Evolutionary conservation across 2,113 vertebrate genomes (phyloP).

Genomic region (Sander vitreus): DNA sequence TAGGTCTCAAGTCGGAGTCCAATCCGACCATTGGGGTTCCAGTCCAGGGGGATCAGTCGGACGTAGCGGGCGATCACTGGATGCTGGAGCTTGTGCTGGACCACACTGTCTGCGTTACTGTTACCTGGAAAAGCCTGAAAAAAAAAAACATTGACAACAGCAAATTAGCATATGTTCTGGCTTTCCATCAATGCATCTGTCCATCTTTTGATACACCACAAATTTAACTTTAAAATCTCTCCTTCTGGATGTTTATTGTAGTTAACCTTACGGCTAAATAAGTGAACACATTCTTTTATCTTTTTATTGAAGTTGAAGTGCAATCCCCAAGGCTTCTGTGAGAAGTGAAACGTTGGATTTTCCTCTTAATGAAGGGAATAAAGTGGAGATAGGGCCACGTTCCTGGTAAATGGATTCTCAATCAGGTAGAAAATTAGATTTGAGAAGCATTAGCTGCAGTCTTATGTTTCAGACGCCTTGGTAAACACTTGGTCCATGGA

Average conservation of each 20-base stretch:
- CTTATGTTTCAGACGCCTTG: constrained; percentile 43
- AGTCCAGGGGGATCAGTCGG: constrained; percentile 66
- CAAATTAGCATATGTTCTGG: not conserved
- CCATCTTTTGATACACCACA: not conserved
- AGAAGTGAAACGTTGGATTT: constrained; percentile 48
- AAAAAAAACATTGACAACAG: not conserved
- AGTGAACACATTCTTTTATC: constrained; percentile 3
- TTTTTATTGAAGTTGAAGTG: constrained; percentile 19
- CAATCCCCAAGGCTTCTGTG: constrained; percentile 18
- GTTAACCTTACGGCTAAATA: not conserved
- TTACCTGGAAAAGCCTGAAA: constrained; percentile 68
- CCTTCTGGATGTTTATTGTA: constrained; percentile 9
- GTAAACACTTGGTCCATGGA: constrained; percentile 47
- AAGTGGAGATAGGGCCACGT: constrained; percentile 35
- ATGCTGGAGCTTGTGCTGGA: constrained; percentile 70
- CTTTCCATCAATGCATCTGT: not conserved
- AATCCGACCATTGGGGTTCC: constrained; percentile 71
- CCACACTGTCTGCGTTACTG: constrained; percentile 75
- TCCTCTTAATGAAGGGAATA: constrained; percentile 58
- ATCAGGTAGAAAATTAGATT: constrained; percentile 67
- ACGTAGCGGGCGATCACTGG: constrained; percentile 62
- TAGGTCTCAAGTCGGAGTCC: constrained; percentile 75
- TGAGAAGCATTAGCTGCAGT: constrained; percentile 46
- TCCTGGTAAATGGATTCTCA: constrained; percentile 53
- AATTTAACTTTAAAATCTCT: not conserved